phyloP scores from a whole-genome alignment of 2,797 vertebrate genomes.

The Xiphorhynchus erythropygius region DNA sequence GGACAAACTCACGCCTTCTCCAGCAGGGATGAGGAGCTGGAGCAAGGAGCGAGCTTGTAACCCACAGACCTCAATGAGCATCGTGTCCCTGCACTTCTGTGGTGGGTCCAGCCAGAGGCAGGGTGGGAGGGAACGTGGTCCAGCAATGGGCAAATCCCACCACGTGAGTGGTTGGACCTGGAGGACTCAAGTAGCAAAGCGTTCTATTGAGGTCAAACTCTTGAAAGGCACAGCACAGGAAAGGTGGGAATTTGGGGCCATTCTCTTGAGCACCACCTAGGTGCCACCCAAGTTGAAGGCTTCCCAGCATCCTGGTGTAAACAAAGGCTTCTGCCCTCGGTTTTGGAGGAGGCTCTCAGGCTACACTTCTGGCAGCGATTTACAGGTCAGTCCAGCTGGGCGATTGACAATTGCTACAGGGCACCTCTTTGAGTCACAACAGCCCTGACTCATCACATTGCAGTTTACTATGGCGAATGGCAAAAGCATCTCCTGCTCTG shows the following conservation, averaged over 20 bases:
- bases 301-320: not conserved
- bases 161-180: not conserved
- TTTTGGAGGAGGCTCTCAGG: not conserved
- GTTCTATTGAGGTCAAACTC: not conserved
- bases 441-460: not conserved
- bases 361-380: not conserved
- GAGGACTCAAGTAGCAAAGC: not conserved
- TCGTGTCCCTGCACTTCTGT: not conserved
- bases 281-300: not conserved
- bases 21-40: not conserved
- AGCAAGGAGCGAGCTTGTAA: not conserved
- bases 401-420: accelerated
- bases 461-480: not conserved
- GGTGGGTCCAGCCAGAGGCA: not conserved
- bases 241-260: not conserved
- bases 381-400: not conserved
- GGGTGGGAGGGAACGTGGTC: not conserved
- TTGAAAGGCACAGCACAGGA: not conserved
- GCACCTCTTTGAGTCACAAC: not conserved
- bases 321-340: not conserved
- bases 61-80: accelerated
- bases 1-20: accelerated
- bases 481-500: not conserved
- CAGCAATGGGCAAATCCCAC: not conserved
- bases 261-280: not conserved